These are phyloP conservation scores for Zootoca vivipara DNA, from an alignment of 2,113 vertebrate genomes.

Conservation along the genomic window DNA sequence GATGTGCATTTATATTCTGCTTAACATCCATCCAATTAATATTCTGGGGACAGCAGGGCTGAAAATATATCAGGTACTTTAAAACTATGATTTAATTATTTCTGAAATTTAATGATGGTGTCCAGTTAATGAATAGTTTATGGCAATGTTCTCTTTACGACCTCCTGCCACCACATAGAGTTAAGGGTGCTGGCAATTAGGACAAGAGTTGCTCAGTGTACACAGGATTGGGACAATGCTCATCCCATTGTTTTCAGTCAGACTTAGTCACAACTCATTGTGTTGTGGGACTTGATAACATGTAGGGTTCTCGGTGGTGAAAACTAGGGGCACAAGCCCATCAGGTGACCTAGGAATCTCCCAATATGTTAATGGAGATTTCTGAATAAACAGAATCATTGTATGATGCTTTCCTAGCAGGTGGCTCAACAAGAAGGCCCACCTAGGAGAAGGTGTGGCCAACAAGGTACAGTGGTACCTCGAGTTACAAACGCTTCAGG, in stretches of 20 bases:
- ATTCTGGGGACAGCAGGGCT: not conserved
- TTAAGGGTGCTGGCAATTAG: not conserved
- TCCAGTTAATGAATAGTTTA: constrained; percentile 11
- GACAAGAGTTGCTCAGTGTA: not conserved
- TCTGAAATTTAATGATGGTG: constrained; percentile 1
- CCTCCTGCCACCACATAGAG: not conserved
- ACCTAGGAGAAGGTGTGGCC: no score
- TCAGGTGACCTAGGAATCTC: no score
- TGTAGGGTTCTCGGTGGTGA: no score
- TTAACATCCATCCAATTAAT: not conserved
- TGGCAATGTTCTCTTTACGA: not conserved
- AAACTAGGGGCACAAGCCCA: no score
- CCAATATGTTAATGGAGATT: no score
- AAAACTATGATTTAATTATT: not conserved
- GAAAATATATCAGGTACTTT: constrained; percentile 5
- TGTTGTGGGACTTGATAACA: no score
- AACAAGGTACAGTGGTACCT: no score
- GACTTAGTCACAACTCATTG: not conserved
- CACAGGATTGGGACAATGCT: not conserved
- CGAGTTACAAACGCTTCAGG: no score
- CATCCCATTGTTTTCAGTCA: not conserved
- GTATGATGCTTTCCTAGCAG: no score
- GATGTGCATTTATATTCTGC: not conserved
- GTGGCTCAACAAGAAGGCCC: no score
- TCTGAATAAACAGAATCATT: no score